These are phyloP conservation scores for Morinoia aosen DNA, from an alignment of 2,888 invertebrate species.

Conservation along the genomic window DNA sequence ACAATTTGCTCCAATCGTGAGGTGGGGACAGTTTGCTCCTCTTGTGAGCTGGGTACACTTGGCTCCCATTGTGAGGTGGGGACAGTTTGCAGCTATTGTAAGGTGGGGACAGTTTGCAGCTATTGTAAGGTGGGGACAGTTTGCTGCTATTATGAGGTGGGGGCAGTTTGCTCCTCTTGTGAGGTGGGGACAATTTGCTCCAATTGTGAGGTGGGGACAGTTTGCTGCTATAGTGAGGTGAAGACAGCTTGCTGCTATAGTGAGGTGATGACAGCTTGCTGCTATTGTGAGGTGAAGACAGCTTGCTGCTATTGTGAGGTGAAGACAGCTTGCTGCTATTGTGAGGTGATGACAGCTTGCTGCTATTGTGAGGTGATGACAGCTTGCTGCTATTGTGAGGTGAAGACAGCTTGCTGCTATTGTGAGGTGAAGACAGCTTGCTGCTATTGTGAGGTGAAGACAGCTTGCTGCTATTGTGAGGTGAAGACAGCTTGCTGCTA, in stretches of 20 bases:
- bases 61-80: not conserved
- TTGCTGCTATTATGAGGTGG: not conserved
- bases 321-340: constrained; percentile 7
- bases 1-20: not conserved
- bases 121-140: no score
- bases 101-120: not conserved
- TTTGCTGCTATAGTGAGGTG: not conserved
- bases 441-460: not conserved
- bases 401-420: not conserved
- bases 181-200: not conserved
- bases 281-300: no score
- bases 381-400: not conserved
- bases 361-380: not conserved
- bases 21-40: not conserved
- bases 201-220: constrained; percentile 59
- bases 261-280: not conserved
- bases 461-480: constrained; percentile 57
- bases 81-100: not conserved
- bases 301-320: not conserved
- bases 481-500: not conserved
- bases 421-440: no score
- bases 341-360: constrained; percentile 55
- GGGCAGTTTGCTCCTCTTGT: not conserved
- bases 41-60: constrained; percentile 57
- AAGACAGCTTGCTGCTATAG: not conserved